These are phyloP conservation scores for Hyposmocoma kahamanoa DNA, from an alignment of 1,140 invertebrate genomes.

Conservation along the genomic window DNA sequence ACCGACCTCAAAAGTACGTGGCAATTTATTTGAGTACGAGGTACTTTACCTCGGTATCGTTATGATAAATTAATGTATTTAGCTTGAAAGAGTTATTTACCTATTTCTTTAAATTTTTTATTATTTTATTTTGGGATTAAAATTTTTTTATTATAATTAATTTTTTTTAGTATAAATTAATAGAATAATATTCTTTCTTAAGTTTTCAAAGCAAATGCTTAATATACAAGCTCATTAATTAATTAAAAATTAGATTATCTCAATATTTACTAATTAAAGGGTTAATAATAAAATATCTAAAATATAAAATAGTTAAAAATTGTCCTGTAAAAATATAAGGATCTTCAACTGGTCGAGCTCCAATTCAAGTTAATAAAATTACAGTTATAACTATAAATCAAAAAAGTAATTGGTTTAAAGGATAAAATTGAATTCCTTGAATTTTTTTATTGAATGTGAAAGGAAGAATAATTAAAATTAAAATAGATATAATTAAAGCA, in stretches of 20 bases:
- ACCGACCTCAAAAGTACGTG: too few relatives aligned
- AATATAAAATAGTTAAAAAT: slow-evolving; percentile 76
- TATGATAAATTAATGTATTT: slow-evolving; percentile 79
- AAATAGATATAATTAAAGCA: slow-evolving; percentile 77
- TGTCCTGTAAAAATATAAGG: slow-evolving; percentile 77
- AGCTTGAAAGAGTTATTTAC: slow-evolving; percentile 74
- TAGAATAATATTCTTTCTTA: slow-evolving; percentile 74
- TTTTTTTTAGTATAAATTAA: slow-evolving; percentile 71
- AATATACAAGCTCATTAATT: slow-evolving; percentile 75
- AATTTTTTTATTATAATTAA: slow-evolving; percentile 44
- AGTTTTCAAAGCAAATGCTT: slow-evolving; percentile 80
- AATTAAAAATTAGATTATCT: slow-evolving; percentile 69
- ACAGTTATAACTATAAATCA: slow-evolving; percentile 72
- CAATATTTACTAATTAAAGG: slow-evolving; percentile 66
- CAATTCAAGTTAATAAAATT: slow-evolving; percentile 80
- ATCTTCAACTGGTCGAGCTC: slow-evolving; percentile 76
- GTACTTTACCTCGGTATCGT: slow-evolving; percentile 73
- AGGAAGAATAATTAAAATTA: slow-evolving; percentile 76
- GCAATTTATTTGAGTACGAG: slow-evolving; percentile 76
- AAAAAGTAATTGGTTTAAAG: slow-evolving; percentile 76
- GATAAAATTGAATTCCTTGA: slow-evolving; percentile 72
- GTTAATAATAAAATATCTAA: slow-evolving; percentile 72
- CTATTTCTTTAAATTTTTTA: slow-evolving; percentile 72
- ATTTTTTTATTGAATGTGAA: slow-evolving; percentile 73
- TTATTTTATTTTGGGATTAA: slow-evolving; percentile 56